Percentiles rank a stretch among this genome's conserved stretches.
phyloP scores from a whole-genome alignment of 2,888 invertebrate genomes.

The Trypoxylon attenuatum region DNA sequence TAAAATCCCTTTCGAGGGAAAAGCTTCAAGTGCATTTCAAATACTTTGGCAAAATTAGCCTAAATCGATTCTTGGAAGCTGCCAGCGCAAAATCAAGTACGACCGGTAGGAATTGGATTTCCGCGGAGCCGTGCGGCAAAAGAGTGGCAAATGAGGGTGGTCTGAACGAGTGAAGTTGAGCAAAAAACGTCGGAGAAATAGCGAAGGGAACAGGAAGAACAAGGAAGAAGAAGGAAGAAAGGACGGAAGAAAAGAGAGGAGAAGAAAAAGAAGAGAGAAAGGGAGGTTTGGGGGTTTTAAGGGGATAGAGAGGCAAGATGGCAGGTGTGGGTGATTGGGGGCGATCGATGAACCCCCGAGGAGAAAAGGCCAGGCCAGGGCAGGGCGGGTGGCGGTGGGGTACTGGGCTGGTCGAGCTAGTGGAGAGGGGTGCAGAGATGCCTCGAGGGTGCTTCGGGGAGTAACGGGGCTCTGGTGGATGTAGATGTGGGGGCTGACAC shows the following conservation, averaged over 20 bases:
- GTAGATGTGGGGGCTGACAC: slow-evolving; percentile 48
- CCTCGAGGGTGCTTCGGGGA: slow-evolving; percentile 48
- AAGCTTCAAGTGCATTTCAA: no score
- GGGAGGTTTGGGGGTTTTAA: slow-evolving; percentile 59
- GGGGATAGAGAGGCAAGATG: slow-evolving; percentile 62
- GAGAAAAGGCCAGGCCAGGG: slow-evolving; percentile 59
- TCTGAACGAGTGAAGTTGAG: no score
- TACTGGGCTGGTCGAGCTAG: slow-evolving; percentile 23
- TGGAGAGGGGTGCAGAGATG: slow-evolving; percentile 31
- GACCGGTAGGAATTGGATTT: no score
- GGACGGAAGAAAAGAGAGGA: slow-evolving; percentile 9
- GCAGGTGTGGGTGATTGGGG: slow-evolving; percentile 70
- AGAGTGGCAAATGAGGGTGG: no score
- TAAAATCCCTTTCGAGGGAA: no score
- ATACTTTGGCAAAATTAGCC: no score
- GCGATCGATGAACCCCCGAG: slow-evolving; percentile 72
- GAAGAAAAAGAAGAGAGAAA: slow-evolving; percentile 3
- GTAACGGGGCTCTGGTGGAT: slow-evolving; percentile 24
- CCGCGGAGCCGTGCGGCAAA: no score
- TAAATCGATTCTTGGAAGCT: no score
- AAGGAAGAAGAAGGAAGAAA: slow-evolving; percentile 11
- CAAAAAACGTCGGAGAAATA: no score
- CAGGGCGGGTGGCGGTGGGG: slow-evolving; percentile 30
- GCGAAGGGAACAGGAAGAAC: slow-evolving; percentile 5
- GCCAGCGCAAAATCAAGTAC: no score